Base-by-base conservation (phyloP, 1,140 invertebrate genomes). In the Cydia amplana region DNA sequence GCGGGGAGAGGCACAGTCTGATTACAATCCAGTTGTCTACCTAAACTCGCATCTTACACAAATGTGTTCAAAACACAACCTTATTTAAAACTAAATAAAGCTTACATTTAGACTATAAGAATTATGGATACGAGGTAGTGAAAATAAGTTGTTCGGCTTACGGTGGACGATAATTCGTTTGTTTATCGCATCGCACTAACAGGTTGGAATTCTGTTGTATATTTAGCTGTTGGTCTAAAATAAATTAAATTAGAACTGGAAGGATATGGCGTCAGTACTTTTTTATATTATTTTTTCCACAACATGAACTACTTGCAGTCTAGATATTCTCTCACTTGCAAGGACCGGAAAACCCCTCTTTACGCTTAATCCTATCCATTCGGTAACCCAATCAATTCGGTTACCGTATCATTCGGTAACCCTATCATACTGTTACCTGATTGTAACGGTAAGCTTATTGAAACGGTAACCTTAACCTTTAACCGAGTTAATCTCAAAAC, bases 131-230 rank as follows among this genome's bases (percentile, higher is more conserved):
- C 20, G 55, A 60, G 55, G 20, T 60, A 20, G 18, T 2, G 20
- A 60, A 60, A 60, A 12, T 60, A 60, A 60, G 18, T 12, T n/a
- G 7, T 20, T 20, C 20, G 20, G 18, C 20, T 60, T 60, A 60
- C 55, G 55, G 55, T 23, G 55, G 55, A 23, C 55, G 55, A 60
- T 60, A 60, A 60, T 60, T 60, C 20, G 55, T 60, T 60, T 60
- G 55, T 60, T 60, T 60, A 60, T 60, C 20, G 55, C 55, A 18
- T 18, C 51, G 18, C 4, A 60, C 55, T 9, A n/a, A 51, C 49
- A 23, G 55, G 55, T 60, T 9, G 55, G 10, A 23, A 60, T 60
- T 23, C 55, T 60, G 49, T 16, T 16, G 16, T 55, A 5, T 51
- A 5, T 18, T 18, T 55, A 55, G 51, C n/a, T 55, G 55, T 10